Evolutionary conservation across 1,140 invertebrate species (phyloP), one percentile per base, ranked within the genome.

Genomic region (Trichogramma pretiosum): DNA sequence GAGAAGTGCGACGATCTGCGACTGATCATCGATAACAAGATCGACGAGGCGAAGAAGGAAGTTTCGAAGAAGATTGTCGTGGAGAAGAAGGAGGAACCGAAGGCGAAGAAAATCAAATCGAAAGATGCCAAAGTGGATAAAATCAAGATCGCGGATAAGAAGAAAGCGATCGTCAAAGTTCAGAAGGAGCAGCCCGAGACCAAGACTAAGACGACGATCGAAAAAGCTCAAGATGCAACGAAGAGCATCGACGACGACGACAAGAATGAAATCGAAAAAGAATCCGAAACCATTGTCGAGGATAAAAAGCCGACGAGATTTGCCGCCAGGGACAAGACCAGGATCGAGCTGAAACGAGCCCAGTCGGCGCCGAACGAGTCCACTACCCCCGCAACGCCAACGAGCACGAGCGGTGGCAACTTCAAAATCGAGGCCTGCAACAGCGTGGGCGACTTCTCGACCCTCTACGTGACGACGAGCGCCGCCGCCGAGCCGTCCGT

Each of bases 381-480:
- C n/a, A n/a, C n/a, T n/a, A n/a, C n/a, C n/a, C n/a, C n/a, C n/a
- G n/a, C n/a, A n/a, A n/a, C n/a, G n/a, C n/a, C n/a, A n/a, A n/a
- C n/a, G n/a, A n/a, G n/a, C n/a, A n/a, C n/a, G n/a, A n/a, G n/a
- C n/a, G n/a, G n/a, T n/a, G n/a, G n/a, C n/a, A n/a, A n/a, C 22
- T 65, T 61, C 17, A 66, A 67, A 23, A 48, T 68, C 5, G 67
- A 70, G 21, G 65, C 64, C 2, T 60, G 51, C n/a, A 69, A 72
- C 34, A 69, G 64, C 16, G 62, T 61, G 0, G 67, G 63, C 0
- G 67, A 71, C 36, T 60, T 68, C 9, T 63, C 67, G 0, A 68
- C 64, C 1, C 21, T 67, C 0, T 53, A 49, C 54, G 41, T 66
- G 5, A 64, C 58, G 23, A 35, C 18, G 1, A 26, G 30, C 0